These are phyloP conservation scores for Dipodomys spectabilis DNA, from an alignment of 2,113 vertebrate species.

Conservation along the genomic window DNA sequence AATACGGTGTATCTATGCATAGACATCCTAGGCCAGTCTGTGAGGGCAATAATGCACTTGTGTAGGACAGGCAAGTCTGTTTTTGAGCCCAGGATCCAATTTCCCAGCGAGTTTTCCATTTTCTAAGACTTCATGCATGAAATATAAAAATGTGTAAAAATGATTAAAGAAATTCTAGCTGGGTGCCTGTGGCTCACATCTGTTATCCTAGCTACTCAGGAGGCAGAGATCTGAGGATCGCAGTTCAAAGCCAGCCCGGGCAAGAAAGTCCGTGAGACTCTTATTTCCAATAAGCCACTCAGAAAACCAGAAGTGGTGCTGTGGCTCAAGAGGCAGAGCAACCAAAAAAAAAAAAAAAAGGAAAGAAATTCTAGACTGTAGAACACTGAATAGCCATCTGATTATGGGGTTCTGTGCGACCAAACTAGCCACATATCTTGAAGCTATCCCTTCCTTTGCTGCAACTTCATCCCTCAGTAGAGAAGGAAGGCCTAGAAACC, in stretches of 20 bases:
- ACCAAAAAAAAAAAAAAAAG: no score
- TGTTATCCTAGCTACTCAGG: no score
- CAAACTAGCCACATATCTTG: not conserved
- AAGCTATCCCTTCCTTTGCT: not conserved
- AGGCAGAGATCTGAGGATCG: no score
- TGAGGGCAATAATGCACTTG: no score
- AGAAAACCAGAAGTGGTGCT: no score
- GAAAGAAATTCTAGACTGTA: not conserved
- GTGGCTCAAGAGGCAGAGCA: no score
- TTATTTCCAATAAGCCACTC: no score
- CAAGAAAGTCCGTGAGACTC: no score
- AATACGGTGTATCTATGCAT: not conserved
- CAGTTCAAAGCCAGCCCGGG: no score
- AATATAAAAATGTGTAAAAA: not conserved
- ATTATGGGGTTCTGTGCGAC: not conserved
- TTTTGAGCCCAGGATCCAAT: not conserved
- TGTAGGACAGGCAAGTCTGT: not conserved
- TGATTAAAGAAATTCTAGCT: slow-evolving; percentile 1
- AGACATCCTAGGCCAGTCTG: not conserved
- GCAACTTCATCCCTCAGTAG: not conserved
- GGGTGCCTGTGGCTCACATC: no score
- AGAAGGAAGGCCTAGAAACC: not conserved
- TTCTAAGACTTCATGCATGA: not conserved
- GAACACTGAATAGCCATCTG: not conserved
- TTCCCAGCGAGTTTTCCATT: not conserved